Conservation (phyloP, 2,888 invertebrate species). For the Magallana nippona region DNA sequence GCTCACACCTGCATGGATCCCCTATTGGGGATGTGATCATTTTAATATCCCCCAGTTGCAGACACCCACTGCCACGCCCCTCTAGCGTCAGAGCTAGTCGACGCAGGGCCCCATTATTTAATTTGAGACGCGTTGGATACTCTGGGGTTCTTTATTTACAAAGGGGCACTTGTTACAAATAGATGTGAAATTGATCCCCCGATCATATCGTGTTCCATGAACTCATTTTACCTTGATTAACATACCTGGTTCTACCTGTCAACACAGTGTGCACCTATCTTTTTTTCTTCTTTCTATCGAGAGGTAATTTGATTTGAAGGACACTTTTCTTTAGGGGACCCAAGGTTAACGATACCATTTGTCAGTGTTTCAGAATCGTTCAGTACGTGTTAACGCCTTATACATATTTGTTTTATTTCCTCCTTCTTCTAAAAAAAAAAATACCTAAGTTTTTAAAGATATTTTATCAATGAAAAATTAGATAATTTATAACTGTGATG, state of each 20-base stretch:
- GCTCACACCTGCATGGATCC: slow-evolving; percentile 34
- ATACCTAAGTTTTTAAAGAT: background rate
- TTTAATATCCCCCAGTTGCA: slow-evolving; percentile 35
- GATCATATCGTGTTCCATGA: slow-evolving; percentile 20
- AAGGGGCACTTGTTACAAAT: slow-evolving; percentile 20
- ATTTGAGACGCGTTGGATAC: background rate
- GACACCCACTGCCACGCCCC: slow-evolving; percentile 10
- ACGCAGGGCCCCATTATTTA: background rate
- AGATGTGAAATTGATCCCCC: slow-evolving; percentile 21
- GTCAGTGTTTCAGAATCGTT: background rate
- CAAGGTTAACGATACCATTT: slow-evolving; percentile 4
- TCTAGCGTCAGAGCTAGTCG: background rate
- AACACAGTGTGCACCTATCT: background rate
- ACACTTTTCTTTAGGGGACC: background rate
- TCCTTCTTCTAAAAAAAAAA: background rate
- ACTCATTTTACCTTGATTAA: slow-evolving; percentile 17
- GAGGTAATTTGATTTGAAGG: slow-evolving; percentile 14
- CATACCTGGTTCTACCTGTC: slow-evolving; percentile 8
- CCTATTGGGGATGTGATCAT: slow-evolving; percentile 34
- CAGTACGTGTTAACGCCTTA: background rate
- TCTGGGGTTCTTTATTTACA: background rate
- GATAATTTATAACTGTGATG: no score
- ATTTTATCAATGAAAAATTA: no score
- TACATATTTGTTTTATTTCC: background rate
- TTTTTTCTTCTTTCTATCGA: background rate